These are phyloP conservation scores for Bubo bubo DNA, from an alignment of 2,113 vertebrate genomes.

Conservation along the genomic window DNA sequence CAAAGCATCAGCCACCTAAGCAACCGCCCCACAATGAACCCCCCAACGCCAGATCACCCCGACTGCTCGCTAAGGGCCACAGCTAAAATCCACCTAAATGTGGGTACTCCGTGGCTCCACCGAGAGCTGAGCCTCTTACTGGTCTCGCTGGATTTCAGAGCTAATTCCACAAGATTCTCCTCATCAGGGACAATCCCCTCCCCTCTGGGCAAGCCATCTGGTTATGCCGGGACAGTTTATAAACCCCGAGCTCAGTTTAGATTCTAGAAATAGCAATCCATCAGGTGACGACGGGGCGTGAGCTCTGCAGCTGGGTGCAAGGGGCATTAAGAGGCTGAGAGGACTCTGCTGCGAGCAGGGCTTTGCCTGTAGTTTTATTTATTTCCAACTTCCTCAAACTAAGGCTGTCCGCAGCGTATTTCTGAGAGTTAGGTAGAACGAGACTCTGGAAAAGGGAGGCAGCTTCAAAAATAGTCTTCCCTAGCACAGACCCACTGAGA, in stretches of 20 bases:
- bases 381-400: neutral
- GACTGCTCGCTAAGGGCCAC: accelerated
- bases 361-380: neutral
- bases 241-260: neutral
- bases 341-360: neutral
- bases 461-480: neutral
- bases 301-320: neutral
- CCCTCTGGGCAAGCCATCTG: neutral
- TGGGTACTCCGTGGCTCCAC: accelerated
- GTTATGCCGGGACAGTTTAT: neutral
- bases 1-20: neutral
- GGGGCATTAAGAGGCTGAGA: too few species aligned
- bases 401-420: neutral
- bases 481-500: neutral
- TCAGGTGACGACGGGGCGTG: neutral
- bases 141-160: neutral
- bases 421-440: neutral
- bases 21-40: neutral
- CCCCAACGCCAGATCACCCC: neutral
- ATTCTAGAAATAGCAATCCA: neutral
- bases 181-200: neutral
- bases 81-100: neutral
- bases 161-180: neutral
- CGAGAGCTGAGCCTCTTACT: neutral
- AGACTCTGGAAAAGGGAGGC: neutral